These are phyloP conservation scores for Hydraecia micacea DNA, from an alignment of 2,888 invertebrate species.

Conservation along the genomic window DNA sequence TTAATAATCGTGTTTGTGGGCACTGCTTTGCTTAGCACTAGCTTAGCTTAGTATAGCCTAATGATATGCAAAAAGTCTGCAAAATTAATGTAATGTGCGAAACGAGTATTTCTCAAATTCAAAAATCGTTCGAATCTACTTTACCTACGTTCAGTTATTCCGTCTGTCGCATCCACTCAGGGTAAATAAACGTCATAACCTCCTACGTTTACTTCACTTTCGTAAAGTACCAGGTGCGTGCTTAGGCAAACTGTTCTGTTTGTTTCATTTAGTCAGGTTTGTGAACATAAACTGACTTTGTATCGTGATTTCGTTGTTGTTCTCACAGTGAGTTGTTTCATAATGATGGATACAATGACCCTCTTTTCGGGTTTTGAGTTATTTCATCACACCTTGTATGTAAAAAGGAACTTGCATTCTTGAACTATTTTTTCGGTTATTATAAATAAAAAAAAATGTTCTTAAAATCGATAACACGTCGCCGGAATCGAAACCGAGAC, in stretches of 20 bases:
- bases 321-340: neutral
- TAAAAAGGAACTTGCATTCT: neutral
- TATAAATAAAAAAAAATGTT: neutral
- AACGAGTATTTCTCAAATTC: neutral
- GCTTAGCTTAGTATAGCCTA: no score
- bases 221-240: neutral
- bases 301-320: neutral
- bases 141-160: no score
- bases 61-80: neutral
- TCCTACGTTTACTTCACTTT: neutral
- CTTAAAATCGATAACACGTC: slow-evolving; percentile 4
- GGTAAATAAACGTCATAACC: no score
- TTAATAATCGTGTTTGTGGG: neutral
- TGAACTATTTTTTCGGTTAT: neutral
- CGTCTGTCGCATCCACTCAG: no score
- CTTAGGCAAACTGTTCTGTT: no score
- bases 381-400: neutral
- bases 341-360: neutral
- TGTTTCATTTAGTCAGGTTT: neutral
- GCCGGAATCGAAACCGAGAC: slow-evolving; percentile 25
- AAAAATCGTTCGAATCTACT: neutral
- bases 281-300: neutral
- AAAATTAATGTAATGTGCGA: neutral
- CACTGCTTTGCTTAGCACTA: neutral
- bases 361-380: neutral